phyloP scores from a whole-genome alignment of 2,113 vertebrate genomes.

The Lathamus discolor region DNA sequence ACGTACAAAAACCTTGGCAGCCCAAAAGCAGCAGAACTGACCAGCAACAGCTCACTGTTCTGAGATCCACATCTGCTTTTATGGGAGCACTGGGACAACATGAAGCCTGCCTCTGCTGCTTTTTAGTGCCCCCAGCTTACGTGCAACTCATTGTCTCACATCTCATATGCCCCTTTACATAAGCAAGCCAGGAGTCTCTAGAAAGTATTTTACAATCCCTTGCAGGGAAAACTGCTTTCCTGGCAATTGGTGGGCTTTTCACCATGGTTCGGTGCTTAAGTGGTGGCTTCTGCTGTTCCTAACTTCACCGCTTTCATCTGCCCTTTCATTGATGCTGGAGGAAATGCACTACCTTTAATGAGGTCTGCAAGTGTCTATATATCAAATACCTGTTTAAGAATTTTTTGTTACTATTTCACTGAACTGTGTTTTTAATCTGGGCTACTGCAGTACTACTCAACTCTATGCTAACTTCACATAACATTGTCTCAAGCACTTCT shows the following conservation, averaged over 20 bases:
- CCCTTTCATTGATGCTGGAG: not conserved
- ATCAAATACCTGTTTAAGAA: not conserved
- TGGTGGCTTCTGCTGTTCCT: not conserved
- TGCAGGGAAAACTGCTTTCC: not conserved
- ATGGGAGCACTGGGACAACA: accelerated
- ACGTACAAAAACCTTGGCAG: not conserved
- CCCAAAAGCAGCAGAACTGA: accelerated
- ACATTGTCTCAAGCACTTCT: not conserved
- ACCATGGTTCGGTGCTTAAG: not conserved
- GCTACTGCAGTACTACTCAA: not conserved
- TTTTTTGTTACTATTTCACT: not conserved
- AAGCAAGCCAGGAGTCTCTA: not conserved
- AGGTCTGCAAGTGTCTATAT: not conserved
- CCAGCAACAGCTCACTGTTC: not conserved
- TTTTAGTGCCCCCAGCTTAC: not conserved
- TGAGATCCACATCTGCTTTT: not conserved
- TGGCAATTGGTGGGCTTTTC: not conserved
- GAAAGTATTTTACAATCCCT: not conserved
- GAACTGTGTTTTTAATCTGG: not conserved
- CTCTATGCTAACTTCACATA: not conserved
- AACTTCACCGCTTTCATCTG: not conserved
- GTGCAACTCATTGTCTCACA: not conserved
- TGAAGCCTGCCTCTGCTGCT: not conserved
- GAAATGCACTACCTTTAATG: not conserved
- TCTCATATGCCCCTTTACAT: not conserved